These are phyloP conservation scores for Sorex fumeus DNA, from an alignment of 2,113 vertebrate species.

Conservation along the genomic window DNA sequence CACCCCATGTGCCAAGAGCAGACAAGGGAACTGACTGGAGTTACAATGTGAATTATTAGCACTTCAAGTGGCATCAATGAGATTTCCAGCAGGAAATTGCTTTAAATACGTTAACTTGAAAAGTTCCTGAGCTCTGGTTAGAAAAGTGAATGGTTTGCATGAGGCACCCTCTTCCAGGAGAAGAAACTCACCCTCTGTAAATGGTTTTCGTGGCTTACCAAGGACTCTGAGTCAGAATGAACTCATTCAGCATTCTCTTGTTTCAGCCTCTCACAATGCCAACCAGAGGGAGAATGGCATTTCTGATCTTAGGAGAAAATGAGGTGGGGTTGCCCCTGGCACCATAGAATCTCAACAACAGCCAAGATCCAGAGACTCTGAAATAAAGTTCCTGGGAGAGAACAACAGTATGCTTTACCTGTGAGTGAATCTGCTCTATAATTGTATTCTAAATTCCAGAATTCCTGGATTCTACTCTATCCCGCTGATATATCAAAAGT, in stretches of 20 bases:
- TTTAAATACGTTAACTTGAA: constrained; percentile 77
- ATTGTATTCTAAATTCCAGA: no score
- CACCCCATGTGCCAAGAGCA: constrained; percentile 52
- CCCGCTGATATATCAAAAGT: no score
- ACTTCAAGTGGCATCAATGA: constrained; percentile 61
- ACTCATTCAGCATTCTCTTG: constrained; percentile 3
- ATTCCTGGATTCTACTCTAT: no score
- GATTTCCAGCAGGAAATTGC: constrained; percentile 77
- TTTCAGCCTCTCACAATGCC: background rate
- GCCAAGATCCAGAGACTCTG: no score
- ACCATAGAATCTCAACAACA: no score
- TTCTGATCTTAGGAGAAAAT: constrained; percentile 16
- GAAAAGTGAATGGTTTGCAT: constrained; percentile 62
- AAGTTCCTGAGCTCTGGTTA: constrained; percentile 74
- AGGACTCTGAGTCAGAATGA: constrained; percentile 8
- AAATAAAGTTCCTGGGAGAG: no score
- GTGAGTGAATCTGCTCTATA: no score
- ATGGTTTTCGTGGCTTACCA: background rate
- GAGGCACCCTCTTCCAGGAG: constrained; percentile 2
- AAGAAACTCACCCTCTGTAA: constrained; percentile 5
- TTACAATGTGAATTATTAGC: constrained; percentile 64
- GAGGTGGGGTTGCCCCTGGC: no score
- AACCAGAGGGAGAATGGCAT: background rate
- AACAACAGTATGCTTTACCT: no score
- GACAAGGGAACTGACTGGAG: constrained; percentile 44